Conservation (phyloP, 2,797 vertebrate genomes). For the Gambusia yucatana region DNA sequence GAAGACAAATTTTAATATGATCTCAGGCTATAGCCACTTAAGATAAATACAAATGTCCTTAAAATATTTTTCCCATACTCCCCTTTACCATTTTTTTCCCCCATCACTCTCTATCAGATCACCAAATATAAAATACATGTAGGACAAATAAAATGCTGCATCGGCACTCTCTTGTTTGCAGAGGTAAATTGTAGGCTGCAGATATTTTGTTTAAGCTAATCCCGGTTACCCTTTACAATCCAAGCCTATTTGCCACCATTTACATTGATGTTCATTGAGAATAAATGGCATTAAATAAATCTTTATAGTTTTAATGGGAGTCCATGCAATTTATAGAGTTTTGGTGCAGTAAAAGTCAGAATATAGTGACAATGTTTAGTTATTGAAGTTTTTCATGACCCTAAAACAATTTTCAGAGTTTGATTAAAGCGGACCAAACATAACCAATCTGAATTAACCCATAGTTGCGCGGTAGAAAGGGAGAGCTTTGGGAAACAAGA, state of each 20-base stretch:
- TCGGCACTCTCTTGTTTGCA: neutral
- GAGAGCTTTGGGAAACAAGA: neutral
- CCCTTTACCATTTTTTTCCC: neutral
- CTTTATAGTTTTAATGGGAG: neutral
- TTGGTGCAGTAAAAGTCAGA: neutral
- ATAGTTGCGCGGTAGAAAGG: neutral
- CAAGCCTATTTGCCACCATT: neutral
- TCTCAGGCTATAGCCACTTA: neutral
- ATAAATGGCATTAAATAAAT: neutral
- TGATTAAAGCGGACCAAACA: no score
- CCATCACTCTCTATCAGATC: neutral
- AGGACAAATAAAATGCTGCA: neutral
- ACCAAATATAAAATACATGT: neutral
- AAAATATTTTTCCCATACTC: neutral
- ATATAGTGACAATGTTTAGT: neutral
- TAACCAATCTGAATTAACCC: no score
- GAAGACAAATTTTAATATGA: neutral
- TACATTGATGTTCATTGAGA: neutral
- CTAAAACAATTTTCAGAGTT: neutral
- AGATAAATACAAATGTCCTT: neutral
- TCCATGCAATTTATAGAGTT: neutral
- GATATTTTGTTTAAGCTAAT: neutral
- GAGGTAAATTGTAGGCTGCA: neutral
- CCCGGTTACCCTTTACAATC: neutral
- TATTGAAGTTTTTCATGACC: neutral